Evolutionary conservation across 2,797 vertebrate genomes (phyloP).

Genomic region (Pangasius djambal): DNA sequence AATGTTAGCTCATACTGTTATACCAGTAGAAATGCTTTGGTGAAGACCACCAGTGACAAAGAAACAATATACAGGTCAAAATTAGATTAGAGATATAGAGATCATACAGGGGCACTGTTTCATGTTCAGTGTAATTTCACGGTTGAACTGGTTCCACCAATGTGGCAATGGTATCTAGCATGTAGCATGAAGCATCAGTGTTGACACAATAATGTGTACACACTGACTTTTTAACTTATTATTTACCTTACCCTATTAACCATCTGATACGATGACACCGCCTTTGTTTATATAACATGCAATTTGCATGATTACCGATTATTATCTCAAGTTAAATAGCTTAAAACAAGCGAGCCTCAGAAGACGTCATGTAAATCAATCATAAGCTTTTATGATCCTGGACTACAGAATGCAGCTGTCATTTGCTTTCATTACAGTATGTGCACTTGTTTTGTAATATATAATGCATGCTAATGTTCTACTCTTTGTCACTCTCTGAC

Average conservation of each 20-base stretch:
- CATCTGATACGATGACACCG: not conserved
- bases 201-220: not conserved
- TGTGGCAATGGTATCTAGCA: no score
- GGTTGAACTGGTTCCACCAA: not conserved
- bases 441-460: slow-evolving; percentile 2
- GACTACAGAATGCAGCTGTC: not conserved
- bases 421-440: not conserved
- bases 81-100: not conserved
- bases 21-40: not conserved
- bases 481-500: not conserved
- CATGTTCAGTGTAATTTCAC: not conserved
- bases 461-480: slow-evolving; percentile 11
- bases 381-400: not conserved
- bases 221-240: not conserved
- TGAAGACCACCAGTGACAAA: not conserved
- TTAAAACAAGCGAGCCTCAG: not conserved
- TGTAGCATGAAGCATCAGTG: not conserved
- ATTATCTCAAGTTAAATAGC: not conserved
- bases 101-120: no score
- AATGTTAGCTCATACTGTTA: not conserved
- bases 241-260: not conserved
- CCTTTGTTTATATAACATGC: not conserved
- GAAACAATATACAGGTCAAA: not conserved
- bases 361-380: not conserved
- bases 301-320: not conserved